A percentile compares a stretch with the other conserved stretches of the same genome.
Conservation (phyloP, 2,797 vertebrate species). For the Psittacula derbiana region DNA sequence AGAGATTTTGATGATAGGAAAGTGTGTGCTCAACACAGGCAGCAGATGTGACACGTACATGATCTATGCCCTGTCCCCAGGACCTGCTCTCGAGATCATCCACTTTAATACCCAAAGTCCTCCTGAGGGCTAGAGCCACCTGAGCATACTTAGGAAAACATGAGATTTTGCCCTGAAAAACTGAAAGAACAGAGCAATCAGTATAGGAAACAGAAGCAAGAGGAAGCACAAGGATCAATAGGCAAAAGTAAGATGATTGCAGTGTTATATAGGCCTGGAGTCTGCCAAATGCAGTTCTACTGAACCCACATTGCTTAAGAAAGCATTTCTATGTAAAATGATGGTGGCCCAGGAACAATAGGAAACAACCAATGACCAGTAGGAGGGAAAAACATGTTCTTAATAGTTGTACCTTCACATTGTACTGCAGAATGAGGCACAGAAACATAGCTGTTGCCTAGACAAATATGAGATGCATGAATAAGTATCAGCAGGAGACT, state of each 20-base stretch:
- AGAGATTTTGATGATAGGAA: background rate
- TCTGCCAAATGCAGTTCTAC: background rate
- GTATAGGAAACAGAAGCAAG: rapidly evolving
- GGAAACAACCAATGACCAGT: background rate
- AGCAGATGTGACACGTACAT: rapidly evolving
- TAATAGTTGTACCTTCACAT: background rate
- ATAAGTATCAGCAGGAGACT: background rate
- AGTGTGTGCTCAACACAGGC: background rate
- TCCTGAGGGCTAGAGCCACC: background rate
- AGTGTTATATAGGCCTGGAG: rapidly evolving
- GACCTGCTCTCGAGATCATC: background rate
- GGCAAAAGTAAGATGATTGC: background rate
- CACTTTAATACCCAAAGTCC: background rate
- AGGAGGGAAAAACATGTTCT: background rate
- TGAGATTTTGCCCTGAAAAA: background rate
- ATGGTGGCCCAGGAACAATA: background rate
- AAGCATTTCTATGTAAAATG: background rate
- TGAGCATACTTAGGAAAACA: background rate
- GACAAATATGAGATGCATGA: background rate
- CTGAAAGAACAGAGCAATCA: background rate
- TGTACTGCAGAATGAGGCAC: background rate
- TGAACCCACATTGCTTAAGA: background rate
- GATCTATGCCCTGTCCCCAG: background rate
- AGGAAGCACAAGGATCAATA: background rate
- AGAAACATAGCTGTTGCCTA: background rate